Conservation (phyloP, 1,140 invertebrate species). For the Doryteuthis pealeii region DNA sequence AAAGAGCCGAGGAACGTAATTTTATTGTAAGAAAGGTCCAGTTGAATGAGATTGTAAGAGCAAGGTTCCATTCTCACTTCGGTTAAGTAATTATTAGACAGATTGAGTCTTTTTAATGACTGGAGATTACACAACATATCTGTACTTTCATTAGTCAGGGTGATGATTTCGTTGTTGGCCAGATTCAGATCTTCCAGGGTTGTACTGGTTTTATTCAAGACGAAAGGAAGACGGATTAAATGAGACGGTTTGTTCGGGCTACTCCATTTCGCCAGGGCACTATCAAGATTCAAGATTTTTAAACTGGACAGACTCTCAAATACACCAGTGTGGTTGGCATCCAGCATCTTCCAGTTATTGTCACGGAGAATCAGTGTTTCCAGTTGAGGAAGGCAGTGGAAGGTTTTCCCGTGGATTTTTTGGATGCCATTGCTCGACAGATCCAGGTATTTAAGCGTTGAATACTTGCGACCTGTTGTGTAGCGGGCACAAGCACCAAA, state of each 20-base stretch:
- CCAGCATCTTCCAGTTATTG: conserved; percentile 23
- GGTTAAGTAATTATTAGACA: conserved; percentile 23
- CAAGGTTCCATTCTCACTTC: conserved; percentile 12
- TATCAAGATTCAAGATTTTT: conserved; percentile 18
- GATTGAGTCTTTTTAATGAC: conserved; percentile 19
- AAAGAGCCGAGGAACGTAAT: conserved; percentile 8
- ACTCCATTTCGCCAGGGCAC: conserved; percentile 22
- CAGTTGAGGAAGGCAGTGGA: conserved; percentile 22
- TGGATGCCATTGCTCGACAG: conserved; percentile 28
- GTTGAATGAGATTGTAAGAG: conserved; percentile 5
- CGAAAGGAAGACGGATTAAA: conserved; percentile 16
- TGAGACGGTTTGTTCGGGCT: conserved; percentile 1
- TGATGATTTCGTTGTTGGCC: conserved; percentile 24
- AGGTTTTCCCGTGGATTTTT: conserved; percentile 27
- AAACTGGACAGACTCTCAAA: conserved; percentile 15
- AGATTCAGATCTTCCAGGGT: conserved; percentile 20
- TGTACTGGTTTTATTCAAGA: conserved; percentile 22
- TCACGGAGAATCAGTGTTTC: conserved; percentile 21
- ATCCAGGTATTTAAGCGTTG: conserved; percentile 19
- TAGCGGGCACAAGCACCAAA: conserved; percentile 18
- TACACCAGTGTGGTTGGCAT: conserved; percentile 17
- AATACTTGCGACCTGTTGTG: conserved; percentile 1
- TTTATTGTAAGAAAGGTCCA: conserved; percentile 24
- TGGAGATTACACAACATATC: conserved; percentile 23
- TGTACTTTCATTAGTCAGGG: conserved; percentile 14